phyloP scores from a whole-genome alignment of 2,888 invertebrate species.

The Geophilus truncorum region DNA sequence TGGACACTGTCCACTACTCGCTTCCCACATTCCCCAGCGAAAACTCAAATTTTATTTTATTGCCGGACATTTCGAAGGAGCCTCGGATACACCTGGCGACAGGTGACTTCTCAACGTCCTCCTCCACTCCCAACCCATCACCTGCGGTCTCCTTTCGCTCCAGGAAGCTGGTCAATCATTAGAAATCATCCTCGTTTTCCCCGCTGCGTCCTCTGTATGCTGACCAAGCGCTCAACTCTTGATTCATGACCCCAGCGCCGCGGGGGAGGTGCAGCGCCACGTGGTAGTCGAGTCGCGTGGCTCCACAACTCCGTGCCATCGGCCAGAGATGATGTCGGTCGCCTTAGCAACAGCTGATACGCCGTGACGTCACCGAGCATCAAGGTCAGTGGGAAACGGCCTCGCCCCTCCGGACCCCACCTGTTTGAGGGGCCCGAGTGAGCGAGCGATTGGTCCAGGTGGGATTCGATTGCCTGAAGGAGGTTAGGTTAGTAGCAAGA shows the following conservation, averaged over 20 bases:
- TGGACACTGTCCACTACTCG: neutral
- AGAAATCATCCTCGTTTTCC: slow-evolving; percentile 8
- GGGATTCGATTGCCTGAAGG: slow-evolving; percentile 17
- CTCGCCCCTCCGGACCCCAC: slow-evolving; percentile 19
- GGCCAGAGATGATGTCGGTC: neutral
- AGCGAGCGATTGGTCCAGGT: slow-evolving; percentile 21
- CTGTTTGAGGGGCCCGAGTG: neutral
- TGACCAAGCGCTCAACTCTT: neutral
- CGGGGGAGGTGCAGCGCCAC: neutral
- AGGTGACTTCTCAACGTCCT: neutral
- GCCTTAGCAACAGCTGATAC: neutral
- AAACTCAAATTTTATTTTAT: neutral
- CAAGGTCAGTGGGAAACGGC: slow-evolving; percentile 18
- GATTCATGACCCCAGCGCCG: slow-evolving; percentile 25
- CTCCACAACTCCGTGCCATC: neutral
- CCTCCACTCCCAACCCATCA: slow-evolving; percentile 13
- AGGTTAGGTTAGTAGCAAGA: neutral
- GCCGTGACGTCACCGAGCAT: neutral
- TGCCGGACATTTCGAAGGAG: neutral
- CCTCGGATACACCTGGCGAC: slow-evolving; percentile 21
- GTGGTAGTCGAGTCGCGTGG: neutral
- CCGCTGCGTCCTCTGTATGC: slow-evolving; percentile 13
- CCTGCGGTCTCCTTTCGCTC: neutral
- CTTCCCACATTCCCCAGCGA: neutral
- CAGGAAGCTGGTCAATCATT: slow-evolving; percentile 25